Base-by-base conservation (phyloP, 2,113 vertebrate genomes). In the Theristicus caerulescens region DNA sequence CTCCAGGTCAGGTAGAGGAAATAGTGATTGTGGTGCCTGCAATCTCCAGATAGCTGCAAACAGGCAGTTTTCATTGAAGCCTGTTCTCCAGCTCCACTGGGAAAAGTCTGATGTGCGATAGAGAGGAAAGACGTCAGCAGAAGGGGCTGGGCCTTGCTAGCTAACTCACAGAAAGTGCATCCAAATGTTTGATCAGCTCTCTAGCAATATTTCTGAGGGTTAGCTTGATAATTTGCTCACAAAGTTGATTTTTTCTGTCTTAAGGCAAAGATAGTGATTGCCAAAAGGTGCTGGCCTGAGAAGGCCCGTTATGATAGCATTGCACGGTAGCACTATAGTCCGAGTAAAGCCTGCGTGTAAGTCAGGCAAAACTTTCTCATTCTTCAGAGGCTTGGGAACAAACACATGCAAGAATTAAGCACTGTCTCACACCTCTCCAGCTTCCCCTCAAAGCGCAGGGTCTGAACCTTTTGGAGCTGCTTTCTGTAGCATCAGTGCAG, bases 91-190 rank as follows among this genome's bases (percentile, higher is more conserved):
- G 93, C 97, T 97, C 97, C 94, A 93, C 95, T 92, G 97, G 97
- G 97, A 93, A 95, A 97, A 98, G 93, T 97, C 94, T 98, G 97
- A 95, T 97, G 95, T 97, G 93, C 86, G 93, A 96, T 94, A 93
- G 82, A 96, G 93, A 97, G 96, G 95, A 96, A 97, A 96, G 97
- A 98, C 97, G 97, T 98, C 97, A 98, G 97, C 97, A 98, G 94
- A 98, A 97, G 95, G 96, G 97, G 97, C 78, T 98, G 97, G 91
- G 95, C 90, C 80, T 90, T 86, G 61, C 86, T 92, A 73, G 94
- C 90, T 96, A 98, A 97, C 93, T 95, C 95, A 84, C 93, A 93
- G 91, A 97, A 96, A 95, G 91, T 92, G 94, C 87, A 89, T 95
- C 86, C 91, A 91, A 95, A 88, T 73, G 65, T 93, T 90, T 70